These are phyloP conservation scores for Rhodeus uyekii DNA, from an alignment of 2,797 vertebrate species.

Conservation along the genomic window DNA sequence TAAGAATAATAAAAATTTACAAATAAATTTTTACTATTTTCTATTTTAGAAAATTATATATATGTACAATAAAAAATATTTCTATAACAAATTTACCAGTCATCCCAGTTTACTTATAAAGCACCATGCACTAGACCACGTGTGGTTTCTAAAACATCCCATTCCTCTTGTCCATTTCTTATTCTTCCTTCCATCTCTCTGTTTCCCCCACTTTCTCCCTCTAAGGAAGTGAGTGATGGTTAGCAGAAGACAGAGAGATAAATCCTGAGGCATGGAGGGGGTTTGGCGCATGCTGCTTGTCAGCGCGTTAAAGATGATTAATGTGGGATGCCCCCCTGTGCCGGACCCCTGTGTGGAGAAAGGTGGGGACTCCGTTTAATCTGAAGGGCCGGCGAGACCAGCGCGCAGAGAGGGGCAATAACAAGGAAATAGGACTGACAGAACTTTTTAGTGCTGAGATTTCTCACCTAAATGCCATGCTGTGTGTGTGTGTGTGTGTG, in stretches of 20 bases:
- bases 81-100: background rate
- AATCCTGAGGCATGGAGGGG: slow-evolving; percentile 77
- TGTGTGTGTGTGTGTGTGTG: too few relatives aligned
- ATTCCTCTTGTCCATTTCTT: slow-evolving; percentile 30
- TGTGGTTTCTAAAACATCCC: slow-evolving; percentile 23
- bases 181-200: slow-evolving; percentile 50
- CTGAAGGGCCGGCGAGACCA: slow-evolving; percentile 76
- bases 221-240: slow-evolving; percentile 83
- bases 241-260: slow-evolving; percentile 82
- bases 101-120: background rate
- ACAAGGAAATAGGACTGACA: slow-evolving; percentile 99
- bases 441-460: slow-evolving; percentile 97
- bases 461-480: slow-evolving; percentile 93
- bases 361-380: slow-evolving; percentile 84
- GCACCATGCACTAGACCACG: background rate
- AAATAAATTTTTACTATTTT: too few relatives aligned
- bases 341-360: slow-evolving; percentile 73
- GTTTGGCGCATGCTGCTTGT: slow-evolving; percentile 84
- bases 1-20: too few relatives aligned
- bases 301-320: slow-evolving; percentile 99
- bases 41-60: background rate
- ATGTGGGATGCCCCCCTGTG: slow-evolving; percentile 88
- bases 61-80: background rate
- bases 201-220: slow-evolving; percentile 63
- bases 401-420: slow-evolving; percentile 82